These are phyloP conservation scores for Odobenus rosmarus DNA, from an alignment of 2,113 vertebrate genomes.

Conservation along the genomic window DNA sequence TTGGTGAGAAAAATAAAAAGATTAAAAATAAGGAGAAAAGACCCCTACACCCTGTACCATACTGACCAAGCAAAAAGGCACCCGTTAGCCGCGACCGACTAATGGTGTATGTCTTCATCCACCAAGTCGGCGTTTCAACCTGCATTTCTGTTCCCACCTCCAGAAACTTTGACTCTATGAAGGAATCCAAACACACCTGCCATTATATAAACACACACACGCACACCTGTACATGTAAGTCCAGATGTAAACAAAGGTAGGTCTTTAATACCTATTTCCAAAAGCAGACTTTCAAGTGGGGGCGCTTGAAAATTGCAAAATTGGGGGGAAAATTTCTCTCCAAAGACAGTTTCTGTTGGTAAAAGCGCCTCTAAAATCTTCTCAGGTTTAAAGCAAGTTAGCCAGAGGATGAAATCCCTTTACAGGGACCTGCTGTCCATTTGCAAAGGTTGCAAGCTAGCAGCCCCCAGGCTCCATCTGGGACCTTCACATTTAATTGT, in stretches of 20 bases:
- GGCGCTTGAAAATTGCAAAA: background rate
- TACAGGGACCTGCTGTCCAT: fast-evolving
- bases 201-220: background rate
- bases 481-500: background rate
- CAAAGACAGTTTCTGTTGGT: background rate
- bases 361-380: background rate
- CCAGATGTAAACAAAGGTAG: background rate
- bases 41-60: background rate
- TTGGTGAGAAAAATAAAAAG: background rate
- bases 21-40: background rate
- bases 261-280: fast-evolving
- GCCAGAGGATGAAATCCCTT: background rate
- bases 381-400: too few species aligned
- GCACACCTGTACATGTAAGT: background rate
- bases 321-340: background rate
- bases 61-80: background rate
- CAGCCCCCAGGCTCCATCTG: background rate
- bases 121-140: background rate
- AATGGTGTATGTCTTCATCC: background rate
- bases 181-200: background rate
- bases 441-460: background rate
- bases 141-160: background rate
- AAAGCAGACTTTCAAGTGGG: background rate
- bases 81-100: background rate
- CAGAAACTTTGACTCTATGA: background rate